Base-by-base conservation (phyloP, 2,888 invertebrate genomes). In the Nesidiocoris tenuis region DNA sequence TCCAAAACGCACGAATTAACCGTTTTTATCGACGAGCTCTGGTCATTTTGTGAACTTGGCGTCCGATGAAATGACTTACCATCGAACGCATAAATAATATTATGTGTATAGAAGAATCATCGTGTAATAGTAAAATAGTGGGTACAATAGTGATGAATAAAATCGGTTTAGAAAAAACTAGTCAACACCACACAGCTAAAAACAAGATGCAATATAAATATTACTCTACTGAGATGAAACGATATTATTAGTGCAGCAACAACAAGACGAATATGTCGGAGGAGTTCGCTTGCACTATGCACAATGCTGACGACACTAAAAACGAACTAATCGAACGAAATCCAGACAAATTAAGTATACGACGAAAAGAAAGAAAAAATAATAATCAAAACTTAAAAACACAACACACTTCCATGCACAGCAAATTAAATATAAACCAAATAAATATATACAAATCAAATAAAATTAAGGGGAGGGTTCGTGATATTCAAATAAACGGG, bases 321-420 rank as follows among this genome's bases (percentile, higher is more conserved):
- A 70, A 39, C 7, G 9, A 57, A 39, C 3, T 12, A 39, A 39
- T 12, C 5, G 39, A 39, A 39, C 3, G 12, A 39, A 39, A 7
- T 39, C 39, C 39, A 39, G 39, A 39, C 39, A 39, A 19, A 19
- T 16, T 54, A 12, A 54, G 16, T 59, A n/a, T 59, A 59, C 19
- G 19, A 59, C 59, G n/a, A 16, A 59, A 59, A 9, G 59, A 59
- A 17, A 9, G 59, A 12, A 24, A 23, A 16, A 25, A 25, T 25
- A 61, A 18, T 59, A 25, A 75, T 57, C 9, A 67, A 24, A 25
- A 21, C 22, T 39, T 25, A 75, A 25, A 66, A 70, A 76, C 63
- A 21, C 66, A 76, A 77, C 77, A 77, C 74, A 66, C 71, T 65
- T 64, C 61, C 74, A 77, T 74, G 63, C 61, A 67, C 74, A 71